Evolutionary conservation across 2,888 invertebrate genomes (phyloP), one percentile per base, ranked within the genome.

Genomic region (Smittia sp.): DNA sequence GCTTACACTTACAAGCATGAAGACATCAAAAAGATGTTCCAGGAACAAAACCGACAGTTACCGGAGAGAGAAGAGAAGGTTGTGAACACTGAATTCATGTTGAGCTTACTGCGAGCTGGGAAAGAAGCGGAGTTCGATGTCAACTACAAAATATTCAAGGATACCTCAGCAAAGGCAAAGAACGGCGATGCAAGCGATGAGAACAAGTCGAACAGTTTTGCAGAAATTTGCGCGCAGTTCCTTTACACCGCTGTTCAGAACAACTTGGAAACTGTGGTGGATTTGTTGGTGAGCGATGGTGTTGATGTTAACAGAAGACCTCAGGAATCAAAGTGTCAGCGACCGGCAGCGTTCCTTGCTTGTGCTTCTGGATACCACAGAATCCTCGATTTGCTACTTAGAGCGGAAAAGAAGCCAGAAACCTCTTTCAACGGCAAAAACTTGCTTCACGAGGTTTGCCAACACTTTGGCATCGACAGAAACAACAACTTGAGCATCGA

Each of bases 401-500:
- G 11, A 72, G 62, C 27, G 1, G 3, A 58, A 9, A 20, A 32
- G n/a, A 38, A 38, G 7, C 38, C 62, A 11, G 62, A 32, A 22
- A 15, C 20, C 6, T 39, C 15, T 38, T n/a, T 15, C n/a, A 38
- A 39, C 6, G 22, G 25, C 9, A 27, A 20, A n/a, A 72, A 72
- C 27, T 15, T 72, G 2, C 62, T 72, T 11, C 72, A 72, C 20
- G 63, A 63, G 15, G 63, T 63, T 24, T 63, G 63, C 13, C 22
- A 65, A 46, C 46, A 73, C 20, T 73, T 73, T 46, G 73, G 73
- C 24, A 18, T 62, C 1, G 58, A 62, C 11, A 18, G 20, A n/a
- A 20, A n/a, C 0, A 79, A 83, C 65, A 83, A 83, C 75, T 83
- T 85, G 2, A 85, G 85, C 69, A 82, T 83, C 6, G 84, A 88